Conservation (phyloP, 1,140 invertebrate genomes). For the Drosophila setifemur region DNA sequence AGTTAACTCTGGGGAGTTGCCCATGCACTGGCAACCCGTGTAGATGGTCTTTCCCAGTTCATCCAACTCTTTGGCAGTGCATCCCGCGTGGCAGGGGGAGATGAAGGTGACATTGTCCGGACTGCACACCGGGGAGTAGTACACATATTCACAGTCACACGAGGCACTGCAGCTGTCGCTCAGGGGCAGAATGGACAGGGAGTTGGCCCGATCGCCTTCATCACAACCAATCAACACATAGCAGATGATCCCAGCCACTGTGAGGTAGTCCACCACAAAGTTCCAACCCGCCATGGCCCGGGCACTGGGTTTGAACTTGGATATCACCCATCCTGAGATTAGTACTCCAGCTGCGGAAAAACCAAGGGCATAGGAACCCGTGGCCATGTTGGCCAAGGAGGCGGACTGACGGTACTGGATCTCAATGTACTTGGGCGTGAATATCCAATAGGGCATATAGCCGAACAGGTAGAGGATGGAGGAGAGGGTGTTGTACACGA, state of each 20-base stretch:
- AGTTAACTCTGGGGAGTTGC: neutral
- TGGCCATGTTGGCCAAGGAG: constrained; percentile 86
- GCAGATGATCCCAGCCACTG: constrained; percentile 85
- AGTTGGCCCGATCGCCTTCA: constrained; percentile 68
- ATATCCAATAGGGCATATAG: constrained; percentile 89
- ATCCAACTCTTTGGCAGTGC: constrained; percentile 72
- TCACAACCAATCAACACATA: constrained; percentile 88
- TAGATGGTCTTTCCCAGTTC: constrained; percentile 72
- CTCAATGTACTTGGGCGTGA: constrained; percentile 90
- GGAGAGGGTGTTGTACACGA: constrained; percentile 87
- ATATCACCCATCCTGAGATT: constrained; percentile 87
- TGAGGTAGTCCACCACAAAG: constrained; percentile 86
- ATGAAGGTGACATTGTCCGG: constrained; percentile 85
- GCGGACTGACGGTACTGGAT: constrained; percentile 89
- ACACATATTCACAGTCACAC: constrained; percentile 87
- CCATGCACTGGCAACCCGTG: constrained; percentile 45
- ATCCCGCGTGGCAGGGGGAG: constrained; percentile 89
- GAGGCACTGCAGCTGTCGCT: constrained; percentile 84
- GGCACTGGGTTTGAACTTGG: constrained; percentile 87
- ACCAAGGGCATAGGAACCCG: constrained; percentile 87
- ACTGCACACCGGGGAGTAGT: constrained; percentile 87
- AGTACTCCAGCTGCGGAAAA: constrained; percentile 88
- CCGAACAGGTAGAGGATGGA: constrained; percentile 88
- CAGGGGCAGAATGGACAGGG: constrained; percentile 20
- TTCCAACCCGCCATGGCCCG: constrained; percentile 88